phyloP scores from a whole-genome alignment of 2,888 invertebrate species.

The Leptopilina myrica region DNA sequence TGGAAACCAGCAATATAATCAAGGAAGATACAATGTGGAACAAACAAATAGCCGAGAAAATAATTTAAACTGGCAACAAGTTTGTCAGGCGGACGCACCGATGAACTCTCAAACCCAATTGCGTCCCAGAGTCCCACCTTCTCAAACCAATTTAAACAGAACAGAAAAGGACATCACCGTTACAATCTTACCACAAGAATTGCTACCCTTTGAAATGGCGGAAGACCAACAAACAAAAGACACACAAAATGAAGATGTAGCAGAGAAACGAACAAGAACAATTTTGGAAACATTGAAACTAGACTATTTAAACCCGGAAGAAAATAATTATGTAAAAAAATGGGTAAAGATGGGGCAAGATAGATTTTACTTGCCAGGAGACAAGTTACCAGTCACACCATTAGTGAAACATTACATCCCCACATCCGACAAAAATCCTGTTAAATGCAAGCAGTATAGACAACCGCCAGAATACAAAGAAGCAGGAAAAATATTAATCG shows the following conservation, averaged over 20 bases:
- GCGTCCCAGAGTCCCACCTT: background rate
- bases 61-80: background rate
- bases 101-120: background rate
- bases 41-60: too few species aligned
- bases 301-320: background rate
- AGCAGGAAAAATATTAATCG: background rate
- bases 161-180: background rate
- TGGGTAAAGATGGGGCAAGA: conserved; percentile 4
- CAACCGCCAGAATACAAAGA: background rate
- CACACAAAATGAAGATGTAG: too few species aligned
- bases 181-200: background rate
- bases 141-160: background rate
- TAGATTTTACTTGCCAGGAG: background rate
- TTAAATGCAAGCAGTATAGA: background rate
- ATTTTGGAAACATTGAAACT: background rate
- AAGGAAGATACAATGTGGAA: too few species aligned
- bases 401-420: background rate
- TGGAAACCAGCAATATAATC: too few species aligned
- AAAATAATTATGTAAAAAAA: background rate
- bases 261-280: background rate
- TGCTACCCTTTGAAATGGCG: background rate
- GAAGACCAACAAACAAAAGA: too few species aligned
- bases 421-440: background rate
- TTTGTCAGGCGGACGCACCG: background rate
- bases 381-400: background rate